Evolutionary conservation across 1,140 invertebrate species (phyloP), one percentile per base, ranked within the genome.

Genomic region (Eulimnadia texana): DNA sequence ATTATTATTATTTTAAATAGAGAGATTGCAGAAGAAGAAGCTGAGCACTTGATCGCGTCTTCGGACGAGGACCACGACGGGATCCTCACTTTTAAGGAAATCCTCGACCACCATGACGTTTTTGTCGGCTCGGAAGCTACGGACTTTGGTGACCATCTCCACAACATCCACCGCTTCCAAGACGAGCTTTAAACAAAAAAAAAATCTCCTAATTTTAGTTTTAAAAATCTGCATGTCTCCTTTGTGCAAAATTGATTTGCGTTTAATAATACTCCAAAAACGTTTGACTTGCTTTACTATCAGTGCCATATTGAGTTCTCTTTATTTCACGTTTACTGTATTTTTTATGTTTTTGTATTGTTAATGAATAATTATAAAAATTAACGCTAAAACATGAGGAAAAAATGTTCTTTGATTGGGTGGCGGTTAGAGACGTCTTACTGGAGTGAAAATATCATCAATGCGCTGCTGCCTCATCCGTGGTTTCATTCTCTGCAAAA

Each of bases 71-170:
- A 98, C 73, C 84, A 85, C 68, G 90, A 98, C 73, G 83, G 84
- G 62, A 71, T 83, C 64, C 76, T 98, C 10, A 84, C 84, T 0
- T 88, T 86, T 71, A 75, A 86, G 3, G 95, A 98, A 78, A 84
- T 98, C 54, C 70, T 96, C 0, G 79, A 84, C 19, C 86, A 93
- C 71, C 85, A 96, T 71, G 87, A 94, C 63, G 80, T 85, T 47
- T 98, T 98, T 76, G 93, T 98, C 16, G 93, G 93, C 16, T 94
- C 90, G 71, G 92, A 97, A 78, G 93, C 87, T 0, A 94, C 92
- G n/a, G 90, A 94, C 70, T 96, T 91, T 75, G 93, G 91, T 2
- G 84, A 92, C 69, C 88, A 93, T 72, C 78, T 94, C 50, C 80
- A 87, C 58, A 84, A 87, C 66, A 81, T 88, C 60, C 84, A 89